phyloP scores from a whole-genome alignment of 2,113 vertebrate species.

The Pelodiscus sinensis region DNA sequence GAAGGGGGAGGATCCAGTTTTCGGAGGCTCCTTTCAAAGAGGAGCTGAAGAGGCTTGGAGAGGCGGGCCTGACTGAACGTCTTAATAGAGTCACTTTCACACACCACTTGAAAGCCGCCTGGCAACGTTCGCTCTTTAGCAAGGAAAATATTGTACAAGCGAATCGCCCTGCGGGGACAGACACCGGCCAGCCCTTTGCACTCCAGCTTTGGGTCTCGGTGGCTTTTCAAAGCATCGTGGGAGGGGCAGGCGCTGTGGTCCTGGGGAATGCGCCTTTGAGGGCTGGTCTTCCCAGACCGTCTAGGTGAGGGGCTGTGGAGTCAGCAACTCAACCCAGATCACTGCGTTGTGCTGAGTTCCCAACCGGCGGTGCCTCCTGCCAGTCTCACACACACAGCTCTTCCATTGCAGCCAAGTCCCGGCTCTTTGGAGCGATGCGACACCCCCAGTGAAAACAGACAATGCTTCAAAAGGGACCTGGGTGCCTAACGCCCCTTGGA shows the following conservation, averaged over 20 bases:
- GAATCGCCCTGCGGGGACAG: conserved; percentile 50
- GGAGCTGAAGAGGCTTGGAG: conserved; percentile 48
- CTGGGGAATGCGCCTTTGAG: not conserved
- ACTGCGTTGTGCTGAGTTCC: not conserved
- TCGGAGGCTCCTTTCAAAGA: conserved; percentile 54
- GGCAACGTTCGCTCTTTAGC: conserved; percentile 58
- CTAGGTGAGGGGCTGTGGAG: not conserved
- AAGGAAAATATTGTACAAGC: conserved; percentile 66
- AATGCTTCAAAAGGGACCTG: no score
- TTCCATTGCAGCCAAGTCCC: not conserved
- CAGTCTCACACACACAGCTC: not conserved
- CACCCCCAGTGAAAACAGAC: no score
- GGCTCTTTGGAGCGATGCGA: no score
- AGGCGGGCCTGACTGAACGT: conserved; percentile 40
- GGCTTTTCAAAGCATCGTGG: not conserved
- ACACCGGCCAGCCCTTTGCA: not conserved
- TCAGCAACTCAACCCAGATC: not conserved
- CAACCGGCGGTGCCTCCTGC: not conserved
- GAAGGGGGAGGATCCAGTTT: conserved; percentile 56
- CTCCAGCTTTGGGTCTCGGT: not conserved
- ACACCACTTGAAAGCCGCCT: conserved; percentile 62
- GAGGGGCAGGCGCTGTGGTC: not conserved
- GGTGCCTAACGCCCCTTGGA: no score
- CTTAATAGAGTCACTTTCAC: conserved; percentile 74
- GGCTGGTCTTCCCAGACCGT: not conserved